Conservation (phyloP, 2,113 vertebrate genomes). For the Protobothrops mucrosquamatus region DNA sequence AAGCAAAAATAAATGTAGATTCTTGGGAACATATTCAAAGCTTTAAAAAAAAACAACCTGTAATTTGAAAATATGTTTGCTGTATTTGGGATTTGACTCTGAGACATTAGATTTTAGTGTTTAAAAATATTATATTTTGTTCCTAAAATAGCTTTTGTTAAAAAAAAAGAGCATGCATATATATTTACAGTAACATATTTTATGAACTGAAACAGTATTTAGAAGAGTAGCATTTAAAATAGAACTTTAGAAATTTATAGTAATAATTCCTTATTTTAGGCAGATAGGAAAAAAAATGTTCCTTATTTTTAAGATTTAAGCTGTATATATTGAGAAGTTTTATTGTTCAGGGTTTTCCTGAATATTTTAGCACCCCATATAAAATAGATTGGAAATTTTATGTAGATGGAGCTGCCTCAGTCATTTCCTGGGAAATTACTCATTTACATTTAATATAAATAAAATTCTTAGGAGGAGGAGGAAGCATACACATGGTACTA, state of each 20-base stretch:
- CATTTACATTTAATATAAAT: background rate
- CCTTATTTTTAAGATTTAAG: background rate
- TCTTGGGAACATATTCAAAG: background rate
- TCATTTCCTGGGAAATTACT: background rate
- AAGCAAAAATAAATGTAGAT: background rate
- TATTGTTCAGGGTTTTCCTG: background rate
- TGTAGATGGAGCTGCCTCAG: background rate
- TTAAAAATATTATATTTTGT: background rate
- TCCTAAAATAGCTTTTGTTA: background rate
- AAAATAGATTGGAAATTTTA: background rate
- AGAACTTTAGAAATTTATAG: background rate
- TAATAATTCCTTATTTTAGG: background rate
- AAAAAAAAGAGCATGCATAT: background rate
- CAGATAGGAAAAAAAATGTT: background rate
- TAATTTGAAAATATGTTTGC: background rate
- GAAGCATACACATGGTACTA: too few relatives aligned
- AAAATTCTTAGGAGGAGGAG: background rate
- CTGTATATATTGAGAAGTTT: background rate
- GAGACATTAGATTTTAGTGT: background rate
- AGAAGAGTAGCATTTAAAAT: background rate
- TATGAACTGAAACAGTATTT: background rate
- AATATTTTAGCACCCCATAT: background rate
- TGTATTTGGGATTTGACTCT: background rate
- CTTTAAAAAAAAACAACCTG: background rate
- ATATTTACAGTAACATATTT: background rate